Percentiles rank a stretch among this genome's conserved stretches.
Evolutionary conservation across 1,140 invertebrate species (phyloP).

Genomic region (Camponotus vicinus): DNA sequence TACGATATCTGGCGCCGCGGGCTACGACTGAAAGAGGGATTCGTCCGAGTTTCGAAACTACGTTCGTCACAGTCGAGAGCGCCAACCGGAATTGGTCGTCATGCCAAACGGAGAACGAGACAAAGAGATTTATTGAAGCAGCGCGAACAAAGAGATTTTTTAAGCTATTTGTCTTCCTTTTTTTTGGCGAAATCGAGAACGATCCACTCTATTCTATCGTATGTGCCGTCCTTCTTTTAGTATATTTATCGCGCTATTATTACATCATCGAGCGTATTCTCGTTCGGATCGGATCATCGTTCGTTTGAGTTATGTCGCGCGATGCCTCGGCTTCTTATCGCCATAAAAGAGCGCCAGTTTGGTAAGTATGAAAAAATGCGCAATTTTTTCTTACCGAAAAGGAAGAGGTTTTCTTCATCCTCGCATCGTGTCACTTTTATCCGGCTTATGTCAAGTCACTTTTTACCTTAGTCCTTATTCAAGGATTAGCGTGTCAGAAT

Average conservation of each 20-base stretch:
- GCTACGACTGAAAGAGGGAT: slow-evolving; percentile 57
- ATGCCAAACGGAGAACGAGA: slow-evolving; percentile 38
- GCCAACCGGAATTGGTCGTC: slow-evolving; percentile 64
- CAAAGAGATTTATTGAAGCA: slow-evolving; percentile 61
- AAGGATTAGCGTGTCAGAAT: slow-evolving; percentile 68
- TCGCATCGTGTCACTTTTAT: slow-evolving; percentile 66
- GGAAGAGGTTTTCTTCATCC: slow-evolving; percentile 56
- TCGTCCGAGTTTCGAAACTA: slow-evolving; percentile 67
- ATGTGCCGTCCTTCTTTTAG: background rate
- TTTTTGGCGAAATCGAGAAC: slow-evolving; percentile 23
- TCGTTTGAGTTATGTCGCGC: slow-evolving; percentile 37
- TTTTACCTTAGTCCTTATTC: slow-evolving; percentile 71
- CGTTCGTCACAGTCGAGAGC: slow-evolving; percentile 62
- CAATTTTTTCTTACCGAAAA: slow-evolving; percentile 53
- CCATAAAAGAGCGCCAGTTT: slow-evolving; percentile 43
- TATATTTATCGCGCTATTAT: slow-evolving; percentile 55
- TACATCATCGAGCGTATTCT: slow-evolving; percentile 49
- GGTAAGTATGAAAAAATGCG: slow-evolving; percentile 51
- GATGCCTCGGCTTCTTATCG: slow-evolving; percentile 61
- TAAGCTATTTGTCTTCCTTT: slow-evolving; percentile 50
- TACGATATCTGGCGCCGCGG: slow-evolving; percentile 72
- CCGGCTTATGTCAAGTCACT: slow-evolving; percentile 72
- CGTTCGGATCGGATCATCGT: background rate
- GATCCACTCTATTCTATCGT: background rate
- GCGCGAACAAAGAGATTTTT: slow-evolving; percentile 49